Evolutionary conservation across 1,140 invertebrate genomes (phyloP).

Genomic region (Bemisia tabaci): DNA sequence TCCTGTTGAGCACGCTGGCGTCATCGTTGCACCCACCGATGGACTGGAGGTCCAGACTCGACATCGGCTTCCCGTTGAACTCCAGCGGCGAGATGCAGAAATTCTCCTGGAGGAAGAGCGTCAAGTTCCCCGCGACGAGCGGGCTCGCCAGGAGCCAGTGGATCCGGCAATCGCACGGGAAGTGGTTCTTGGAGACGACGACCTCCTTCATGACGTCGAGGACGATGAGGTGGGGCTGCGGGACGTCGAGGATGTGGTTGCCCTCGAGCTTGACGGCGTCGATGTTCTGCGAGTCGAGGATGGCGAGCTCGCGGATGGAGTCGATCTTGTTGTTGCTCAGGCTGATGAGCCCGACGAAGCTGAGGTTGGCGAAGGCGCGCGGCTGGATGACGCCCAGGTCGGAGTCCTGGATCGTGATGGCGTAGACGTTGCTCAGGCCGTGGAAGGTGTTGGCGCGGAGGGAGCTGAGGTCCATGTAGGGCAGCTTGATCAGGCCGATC

Average conservation of each 20-base stretch:
- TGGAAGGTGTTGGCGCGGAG: conserved; percentile 55
- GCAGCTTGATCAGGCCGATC: conserved; percentile 56
- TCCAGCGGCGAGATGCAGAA: conserved; percentile 72
- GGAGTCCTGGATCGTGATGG: conserved; percentile 59
- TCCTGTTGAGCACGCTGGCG: not conserved
- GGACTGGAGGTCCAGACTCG: not conserved
- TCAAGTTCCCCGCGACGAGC: conserved; percentile 42
- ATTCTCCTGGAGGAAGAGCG: conserved; percentile 54
- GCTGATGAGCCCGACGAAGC: conserved; percentile 50
- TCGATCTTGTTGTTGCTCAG: conserved; percentile 74
- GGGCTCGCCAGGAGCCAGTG: conserved; percentile 57
- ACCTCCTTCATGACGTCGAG: conserved; percentile 49
- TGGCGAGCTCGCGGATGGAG: conserved; percentile 51
- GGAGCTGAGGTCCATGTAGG: conserved; percentile 62
- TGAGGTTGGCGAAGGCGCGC: conserved; percentile 55
- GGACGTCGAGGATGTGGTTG: conserved; percentile 64
- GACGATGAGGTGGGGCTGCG: conserved; percentile 35
- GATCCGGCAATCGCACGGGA: conserved; percentile 69
- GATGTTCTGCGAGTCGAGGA: conserved; percentile 50
- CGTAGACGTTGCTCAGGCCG: conserved; percentile 54
- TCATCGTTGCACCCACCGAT: not conserved
- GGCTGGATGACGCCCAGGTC: conserved; percentile 56
- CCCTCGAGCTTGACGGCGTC: conserved; percentile 53
- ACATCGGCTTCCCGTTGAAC: conserved; percentile 54
- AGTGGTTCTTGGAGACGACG: conserved; percentile 57